A percentile compares a stretch with the other conserved stretches of the same genome.
phyloP scores from a whole-genome alignment of 2,113 vertebrate genomes.

The Vulpes ferrilata region DNA sequence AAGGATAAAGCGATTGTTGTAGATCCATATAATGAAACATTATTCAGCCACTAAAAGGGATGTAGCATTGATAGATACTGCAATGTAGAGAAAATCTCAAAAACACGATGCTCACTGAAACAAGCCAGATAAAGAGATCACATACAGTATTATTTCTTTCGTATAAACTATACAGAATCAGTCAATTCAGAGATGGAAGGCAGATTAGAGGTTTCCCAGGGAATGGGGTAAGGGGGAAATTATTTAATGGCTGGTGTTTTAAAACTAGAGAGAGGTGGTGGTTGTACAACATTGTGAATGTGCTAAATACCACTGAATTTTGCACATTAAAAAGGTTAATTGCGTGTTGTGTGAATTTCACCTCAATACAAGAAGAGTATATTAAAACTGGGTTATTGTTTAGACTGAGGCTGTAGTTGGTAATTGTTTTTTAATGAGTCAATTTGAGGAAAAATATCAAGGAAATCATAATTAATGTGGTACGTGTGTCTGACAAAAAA shows the following conservation, averaged over 20 bases:
- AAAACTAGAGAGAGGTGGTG: background rate
- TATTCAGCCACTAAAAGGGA: background rate
- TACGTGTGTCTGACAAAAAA: background rate
- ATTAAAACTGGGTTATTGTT: background rate
- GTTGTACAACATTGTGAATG: background rate
- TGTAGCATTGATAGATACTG: background rate
- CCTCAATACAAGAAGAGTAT: background rate
- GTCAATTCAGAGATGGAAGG: background rate
- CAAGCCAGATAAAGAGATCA: background rate
- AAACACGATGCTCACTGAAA: background rate
- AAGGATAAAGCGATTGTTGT: background rate
- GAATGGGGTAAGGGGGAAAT: too few relatives aligned
- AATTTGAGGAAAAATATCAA: background rate
- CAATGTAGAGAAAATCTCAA: background rate
- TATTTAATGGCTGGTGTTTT: background rate
- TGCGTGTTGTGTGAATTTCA: background rate
- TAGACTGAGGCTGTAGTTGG: background rate
- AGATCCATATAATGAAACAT: background rate
- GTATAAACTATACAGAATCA: background rate
- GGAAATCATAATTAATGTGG: background rate
- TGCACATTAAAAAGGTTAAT: background rate
- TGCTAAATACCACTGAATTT: rapidly evolving
- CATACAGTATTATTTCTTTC: background rate
- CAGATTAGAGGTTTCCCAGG: background rate
- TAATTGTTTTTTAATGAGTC: background rate